These are phyloP conservation scores for Parotocinclus haroldoi DNA, from an alignment of 2,797 vertebrate species.

Conservation along the genomic window DNA sequence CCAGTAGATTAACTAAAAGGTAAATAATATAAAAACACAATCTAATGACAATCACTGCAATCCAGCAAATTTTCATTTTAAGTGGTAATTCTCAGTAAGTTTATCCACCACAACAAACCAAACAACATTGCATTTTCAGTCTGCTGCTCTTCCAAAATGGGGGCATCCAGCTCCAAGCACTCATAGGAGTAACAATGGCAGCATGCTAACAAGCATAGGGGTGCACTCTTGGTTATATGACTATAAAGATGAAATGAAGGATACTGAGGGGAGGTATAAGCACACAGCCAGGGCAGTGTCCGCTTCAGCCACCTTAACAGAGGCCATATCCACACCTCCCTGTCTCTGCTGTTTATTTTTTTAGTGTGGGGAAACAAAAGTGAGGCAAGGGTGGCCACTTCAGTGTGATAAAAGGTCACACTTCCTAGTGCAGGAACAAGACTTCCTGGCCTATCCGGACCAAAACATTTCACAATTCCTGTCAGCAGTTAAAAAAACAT, in stretches of 20 bases:
- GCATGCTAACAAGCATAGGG: constrained; percentile 28
- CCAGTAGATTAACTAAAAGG: too few species aligned
- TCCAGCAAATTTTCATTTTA: constrained; percentile 5
- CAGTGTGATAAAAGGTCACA: constrained; percentile 68
- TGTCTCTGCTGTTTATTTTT: constrained; percentile 72
- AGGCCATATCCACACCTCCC: constrained; percentile 62
- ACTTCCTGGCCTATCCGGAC: constrained; percentile 59
- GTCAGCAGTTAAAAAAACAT: background rate
- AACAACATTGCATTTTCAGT: constrained; percentile 21
- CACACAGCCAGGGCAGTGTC: constrained; percentile 30
- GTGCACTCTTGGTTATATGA: constrained; percentile 16
- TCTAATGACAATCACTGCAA: background rate
- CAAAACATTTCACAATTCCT: constrained; percentile 21
- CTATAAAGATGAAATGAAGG: constrained; percentile 33
- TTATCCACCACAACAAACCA: constrained; percentile 25
- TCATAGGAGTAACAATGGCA: constrained; percentile 21
- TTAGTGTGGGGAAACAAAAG: constrained; percentile 73
- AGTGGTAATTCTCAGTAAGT: background rate
- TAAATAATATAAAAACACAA: background rate
- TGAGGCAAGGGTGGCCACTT: constrained; percentile 64
- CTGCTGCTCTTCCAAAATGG: constrained; percentile 15
- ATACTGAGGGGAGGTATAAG: constrained; percentile 39
- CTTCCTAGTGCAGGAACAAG: constrained; percentile 77
- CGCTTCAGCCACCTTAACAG: constrained; percentile 29
- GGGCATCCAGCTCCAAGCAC: constrained; percentile 17